phyloP scores from a whole-genome alignment of 2,888 invertebrate genomes.

The Timema cristinae region DNA sequence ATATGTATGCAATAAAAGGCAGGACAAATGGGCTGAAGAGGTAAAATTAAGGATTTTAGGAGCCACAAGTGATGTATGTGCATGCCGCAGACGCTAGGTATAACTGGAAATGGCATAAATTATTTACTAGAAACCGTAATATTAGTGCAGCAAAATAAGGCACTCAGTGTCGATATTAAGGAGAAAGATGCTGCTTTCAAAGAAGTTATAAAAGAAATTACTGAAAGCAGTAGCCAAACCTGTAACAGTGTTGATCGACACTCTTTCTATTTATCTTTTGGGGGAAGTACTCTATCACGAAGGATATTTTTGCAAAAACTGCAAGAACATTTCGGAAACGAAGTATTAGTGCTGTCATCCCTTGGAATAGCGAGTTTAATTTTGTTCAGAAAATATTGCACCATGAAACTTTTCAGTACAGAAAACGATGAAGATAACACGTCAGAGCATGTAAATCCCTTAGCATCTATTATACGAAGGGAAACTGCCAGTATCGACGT shows the following conservation, averaged over 20 bases:
- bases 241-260: background rate
- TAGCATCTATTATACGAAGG: background rate
- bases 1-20: background rate
- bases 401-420: background rate
- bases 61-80: background rate
- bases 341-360: background rate
- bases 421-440: background rate
- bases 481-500: too few species aligned
- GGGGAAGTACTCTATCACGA: background rate
- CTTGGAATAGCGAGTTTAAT: background rate
- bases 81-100: background rate
- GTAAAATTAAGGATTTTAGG: background rate
- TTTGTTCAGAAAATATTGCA: background rate
- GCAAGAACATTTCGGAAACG: background rate
- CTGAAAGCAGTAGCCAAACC: background rate
- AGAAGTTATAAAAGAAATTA: background rate
- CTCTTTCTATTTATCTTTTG: background rate
- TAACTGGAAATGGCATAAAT: background rate
- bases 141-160: background rate
- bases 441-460: background rate
- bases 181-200: background rate
- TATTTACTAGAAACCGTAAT: background rate
- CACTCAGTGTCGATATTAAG: background rate
- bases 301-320: background rate
- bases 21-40: conserved; percentile 6